A percentile compares a stretch with the other conserved stretches of the same genome.
These are phyloP conservation scores for Sebastolobus altivelis DNA, from an alignment of 2,797 vertebrate genomes.

Conservation along the genomic window DNA sequence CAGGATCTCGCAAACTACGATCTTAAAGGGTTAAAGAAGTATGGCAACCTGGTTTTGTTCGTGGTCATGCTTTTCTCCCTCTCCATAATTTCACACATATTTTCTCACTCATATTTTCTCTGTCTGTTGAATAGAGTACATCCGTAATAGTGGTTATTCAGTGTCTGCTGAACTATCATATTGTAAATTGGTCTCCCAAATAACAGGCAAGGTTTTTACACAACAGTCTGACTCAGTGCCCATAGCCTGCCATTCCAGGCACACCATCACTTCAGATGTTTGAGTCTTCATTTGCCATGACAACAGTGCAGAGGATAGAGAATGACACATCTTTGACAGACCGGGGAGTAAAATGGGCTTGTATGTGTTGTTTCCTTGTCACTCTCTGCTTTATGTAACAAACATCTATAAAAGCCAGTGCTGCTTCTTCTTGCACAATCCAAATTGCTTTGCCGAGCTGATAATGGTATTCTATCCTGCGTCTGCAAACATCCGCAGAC, in stretches of 20 bases:
- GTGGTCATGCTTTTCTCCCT: neutral
- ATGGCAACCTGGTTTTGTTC: neutral
- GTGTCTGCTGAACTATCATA: slow-evolving; percentile 31
- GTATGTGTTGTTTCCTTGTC: slow-evolving; percentile 74
- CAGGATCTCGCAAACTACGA: neutral
- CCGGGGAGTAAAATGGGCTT: slow-evolving; percentile 74
- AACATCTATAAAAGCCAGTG: slow-evolving; percentile 56
- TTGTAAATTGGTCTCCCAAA: slow-evolving; percentile 65
- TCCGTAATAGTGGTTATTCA: slow-evolving; percentile 26
- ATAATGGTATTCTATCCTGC: slow-evolving; percentile 57
- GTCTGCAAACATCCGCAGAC: slow-evolving; percentile 45
- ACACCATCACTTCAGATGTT: slow-evolving; percentile 73
- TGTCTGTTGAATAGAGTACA: slow-evolving; percentile 16
- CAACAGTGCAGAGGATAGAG: slow-evolving; percentile 74
- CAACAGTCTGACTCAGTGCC: slow-evolving; percentile 57
- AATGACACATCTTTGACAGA: slow-evolving; percentile 75
- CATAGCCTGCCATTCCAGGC: slow-evolving; percentile 50
- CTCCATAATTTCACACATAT: neutral
- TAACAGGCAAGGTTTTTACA: slow-evolving; percentile 62
- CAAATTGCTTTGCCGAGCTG: slow-evolving; percentile 59
- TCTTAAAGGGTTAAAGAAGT: neutral
- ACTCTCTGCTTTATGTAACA: slow-evolving; percentile 70
- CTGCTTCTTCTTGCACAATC: slow-evolving; percentile 35
- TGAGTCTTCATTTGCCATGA: slow-evolving; percentile 78
- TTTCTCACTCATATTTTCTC: neutral